These are phyloP conservation scores for Andinoacara biseriatus DNA, from an alignment of 2,113 vertebrate genomes.

Conservation along the genomic window DNA sequence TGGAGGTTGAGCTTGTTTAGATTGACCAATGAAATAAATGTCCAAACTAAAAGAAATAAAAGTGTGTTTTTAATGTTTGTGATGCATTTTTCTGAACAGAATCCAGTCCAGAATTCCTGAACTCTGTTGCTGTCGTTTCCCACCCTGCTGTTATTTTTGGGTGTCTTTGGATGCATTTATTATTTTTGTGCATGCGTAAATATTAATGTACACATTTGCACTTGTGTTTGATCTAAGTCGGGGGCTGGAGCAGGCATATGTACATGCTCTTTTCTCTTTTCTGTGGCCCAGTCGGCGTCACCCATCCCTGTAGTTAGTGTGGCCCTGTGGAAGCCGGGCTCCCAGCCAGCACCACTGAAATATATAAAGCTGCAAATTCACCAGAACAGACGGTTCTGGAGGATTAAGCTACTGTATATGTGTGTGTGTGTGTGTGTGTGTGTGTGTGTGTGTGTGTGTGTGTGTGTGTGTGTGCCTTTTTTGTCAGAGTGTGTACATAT, in stretches of 20 bases:
- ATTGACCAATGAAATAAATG: too few relatives aligned
- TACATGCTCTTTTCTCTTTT: constrained; percentile 10
- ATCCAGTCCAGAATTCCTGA: too few relatives aligned
- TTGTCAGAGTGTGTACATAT: background rate
- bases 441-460: background rate
- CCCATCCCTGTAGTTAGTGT: constrained; percentile 21
- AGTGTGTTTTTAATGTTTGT: too few relatives aligned
- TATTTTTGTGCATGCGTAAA: background rate
- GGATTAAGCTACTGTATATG: constrained; percentile 14
- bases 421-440: background rate
- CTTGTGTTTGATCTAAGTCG: constrained; percentile 25
- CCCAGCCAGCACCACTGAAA: constrained; percentile 44
- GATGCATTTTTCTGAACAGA: too few relatives aligned
- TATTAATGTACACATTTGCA: background rate
- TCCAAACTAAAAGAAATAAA: too few relatives aligned
- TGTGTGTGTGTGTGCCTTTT: background rate
- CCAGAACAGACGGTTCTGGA: constrained; percentile 39
- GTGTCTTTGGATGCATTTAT: background rate
- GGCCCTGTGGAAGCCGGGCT: constrained; percentile 20
- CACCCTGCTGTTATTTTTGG: background rate
- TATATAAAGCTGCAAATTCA: constrained; percentile 56
- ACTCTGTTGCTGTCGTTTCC: too few relatives aligned
- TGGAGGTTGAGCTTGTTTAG: too few relatives aligned
- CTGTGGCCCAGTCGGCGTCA: constrained; percentile 9
- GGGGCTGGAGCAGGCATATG: background rate